Base-by-base conservation (phyloP, 2,797 vertebrate species). In the Ambastaia sidthimunki region DNA sequence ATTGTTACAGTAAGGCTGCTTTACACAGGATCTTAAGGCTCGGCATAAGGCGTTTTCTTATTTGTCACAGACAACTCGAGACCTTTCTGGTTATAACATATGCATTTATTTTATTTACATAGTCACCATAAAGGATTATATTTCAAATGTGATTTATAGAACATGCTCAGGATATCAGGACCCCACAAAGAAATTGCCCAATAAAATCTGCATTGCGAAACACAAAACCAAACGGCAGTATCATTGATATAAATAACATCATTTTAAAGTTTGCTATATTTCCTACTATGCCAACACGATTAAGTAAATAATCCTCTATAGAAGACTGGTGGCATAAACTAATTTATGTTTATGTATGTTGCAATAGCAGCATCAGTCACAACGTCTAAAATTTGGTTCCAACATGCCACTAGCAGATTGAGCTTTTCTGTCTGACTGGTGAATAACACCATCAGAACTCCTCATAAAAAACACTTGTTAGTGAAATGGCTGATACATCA, bases 61-160 rank as follows among this genome's bases (percentile, higher is more conserved):
- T 10, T 70, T 16, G 37, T 60, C 19, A 48, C 25, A 70, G 44
- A 62, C 31, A 74, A 65, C 50, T 47, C 65, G 9, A 67, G 11
- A 54, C 48, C 21, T 28, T 78, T 78, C 57, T 44, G 31, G 48
- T 68, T 75, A 21, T 21, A 67, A 80, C 78, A 86, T 85, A 41
- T 81, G 82, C 78, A 85, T 93, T 92, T 91, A 92, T 92, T 92
- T 90, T 78, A 90, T 92, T 85, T 91, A 91, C 89, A 93, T 86
- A 86, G 86, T 81, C 76, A 87, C 57, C 65, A 52, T 78, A 69
- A 60, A 82, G 37, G 66, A 85, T 79, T 59, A 78, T 74, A 65
- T 80, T 71, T 82, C 54, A 55, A 67, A 79, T 79, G 75, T 60
- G 63, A 57, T 81, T 84, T 77, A 84, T 68, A 74, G 66, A 72